Conservation (phyloP, 2,888 invertebrate species). For the Agrotis segetum region DNA sequence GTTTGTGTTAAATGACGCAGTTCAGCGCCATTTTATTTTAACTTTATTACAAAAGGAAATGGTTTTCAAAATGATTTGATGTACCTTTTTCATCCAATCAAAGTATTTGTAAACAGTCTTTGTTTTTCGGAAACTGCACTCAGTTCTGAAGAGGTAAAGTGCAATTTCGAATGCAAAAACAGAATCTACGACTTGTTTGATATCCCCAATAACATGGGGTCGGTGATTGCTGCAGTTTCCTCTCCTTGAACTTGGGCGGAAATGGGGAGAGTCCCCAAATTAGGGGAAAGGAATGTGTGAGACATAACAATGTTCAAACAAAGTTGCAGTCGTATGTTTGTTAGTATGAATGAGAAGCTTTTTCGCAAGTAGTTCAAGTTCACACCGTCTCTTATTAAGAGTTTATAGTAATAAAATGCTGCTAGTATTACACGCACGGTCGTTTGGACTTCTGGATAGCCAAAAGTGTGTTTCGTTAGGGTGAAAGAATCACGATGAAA, state of each 20-base stretch:
- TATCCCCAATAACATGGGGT: conserved; percentile 35
- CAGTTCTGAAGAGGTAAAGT: neutral
- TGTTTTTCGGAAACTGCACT: conserved; percentile 11
- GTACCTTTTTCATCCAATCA: conserved; percentile 10
- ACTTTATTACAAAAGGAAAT: conserved; percentile 10
- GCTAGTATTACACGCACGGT: too few species aligned
- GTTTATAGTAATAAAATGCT: neutral
- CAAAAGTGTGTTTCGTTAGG: too few species aligned
- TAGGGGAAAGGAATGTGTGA: conserved; percentile 22
- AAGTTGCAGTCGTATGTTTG: conserved; percentile 19
- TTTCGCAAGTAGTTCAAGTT: neutral
- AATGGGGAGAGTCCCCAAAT: conserved; percentile 30
- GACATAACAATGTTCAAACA: conserved; percentile 19
- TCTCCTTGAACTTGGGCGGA: conserved; percentile 49
- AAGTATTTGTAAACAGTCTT: conserved; percentile 9
- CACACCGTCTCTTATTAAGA: neutral
- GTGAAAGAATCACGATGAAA: too few species aligned
- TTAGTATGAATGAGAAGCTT: neutral
- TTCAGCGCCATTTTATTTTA: neutral
- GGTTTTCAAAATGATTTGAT: conserved; percentile 7
- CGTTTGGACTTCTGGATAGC: too few species aligned
- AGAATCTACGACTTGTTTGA: conserved; percentile 19
- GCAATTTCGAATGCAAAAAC: conserved; percentile 17
- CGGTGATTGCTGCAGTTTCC: conserved; percentile 44
- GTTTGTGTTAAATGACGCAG: neutral